Conservation (phyloP, 2,888 invertebrate genomes). For the Chirona hameri region DNA sequence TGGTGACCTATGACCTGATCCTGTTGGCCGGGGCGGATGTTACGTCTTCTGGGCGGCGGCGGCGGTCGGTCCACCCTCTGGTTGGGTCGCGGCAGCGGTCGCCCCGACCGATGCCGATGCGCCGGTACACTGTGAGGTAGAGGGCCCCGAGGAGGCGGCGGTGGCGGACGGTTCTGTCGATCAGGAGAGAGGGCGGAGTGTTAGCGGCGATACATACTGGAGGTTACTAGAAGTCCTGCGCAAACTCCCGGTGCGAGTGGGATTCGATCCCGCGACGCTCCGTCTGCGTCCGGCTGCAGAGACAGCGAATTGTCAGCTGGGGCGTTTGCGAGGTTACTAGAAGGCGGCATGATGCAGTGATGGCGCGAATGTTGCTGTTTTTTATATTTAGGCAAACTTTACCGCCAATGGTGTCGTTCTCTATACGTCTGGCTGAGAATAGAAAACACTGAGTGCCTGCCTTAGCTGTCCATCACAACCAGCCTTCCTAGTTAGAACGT, state of each 20-base stretch:
- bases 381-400: too few species aligned
- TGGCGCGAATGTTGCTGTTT: too few species aligned
- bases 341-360: too few species aligned
- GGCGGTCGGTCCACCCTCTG: slow-evolving; percentile 23
- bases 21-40: background rate
- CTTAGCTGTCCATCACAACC: too few species aligned
- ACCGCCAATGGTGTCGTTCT: too few species aligned
- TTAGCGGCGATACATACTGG: too few species aligned
- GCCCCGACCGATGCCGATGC: slow-evolving; percentile 31
- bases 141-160: slow-evolving; percentile 33
- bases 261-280: slow-evolving; percentile 31
- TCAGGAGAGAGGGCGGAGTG: too few species aligned
- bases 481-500: too few species aligned
- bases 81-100: background rate
- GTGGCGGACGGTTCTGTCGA: slow-evolving; percentile 26
- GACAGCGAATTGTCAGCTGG: background rate
- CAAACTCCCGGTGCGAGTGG: slow-evolving; percentile 42
- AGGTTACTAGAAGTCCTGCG: slow-evolving; percentile 49
- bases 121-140: too few species aligned
- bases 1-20: slow-evolving; percentile 1
- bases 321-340: too few species aligned
- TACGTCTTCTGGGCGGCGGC: background rate
- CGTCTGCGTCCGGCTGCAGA: slow-evolving; percentile 43
- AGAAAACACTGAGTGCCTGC: too few species aligned
- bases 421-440: too few species aligned